Evolutionary conservation across 1,140 invertebrate species (phyloP), one percentile per base, ranked within the genome.

Genomic region (Drosophila ficusphila): DNA sequence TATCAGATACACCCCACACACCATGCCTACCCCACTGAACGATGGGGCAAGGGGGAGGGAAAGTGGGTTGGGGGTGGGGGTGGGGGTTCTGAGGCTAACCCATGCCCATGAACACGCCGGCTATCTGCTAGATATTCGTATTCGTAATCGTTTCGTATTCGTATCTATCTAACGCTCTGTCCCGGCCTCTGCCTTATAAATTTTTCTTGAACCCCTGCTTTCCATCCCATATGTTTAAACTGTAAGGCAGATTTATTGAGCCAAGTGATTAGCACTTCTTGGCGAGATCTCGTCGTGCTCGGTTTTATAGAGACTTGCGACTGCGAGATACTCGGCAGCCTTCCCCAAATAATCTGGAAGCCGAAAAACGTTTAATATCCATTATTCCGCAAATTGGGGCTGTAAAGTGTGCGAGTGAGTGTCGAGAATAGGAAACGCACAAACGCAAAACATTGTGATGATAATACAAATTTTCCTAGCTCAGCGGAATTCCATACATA

Each of bases 241-340:
- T 74, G 69, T 86, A 48, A 75, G 73, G 57, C 56, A 41, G 67
- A 77, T 86, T 85, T 85, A 85, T 85, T 85, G 81, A 56, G 73
- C 72, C 52, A 77, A 77, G 62, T 52, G 76, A 86, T 85, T 86
- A 86, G 67, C 82, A 86, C 82, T 86, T 86, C 68, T 69, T 57
- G 53, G 72, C 65, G 81, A 85, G 81, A 83, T 86, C 67, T 77
- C 38, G 54, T 62, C 36, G 42, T 41, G 60, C 38, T 12, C 75
- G 42, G 18, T 56, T 70, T 57, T 53, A 62, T 75, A 33, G 33
- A 27, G 21, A 12, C 9, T 33, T 12, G 38, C 38, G 21, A 16
- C 42, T 14, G 31, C n/a, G 5, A 48, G 31, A 47, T 57, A 49
- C 53, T 33, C 14, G 19, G 23, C 19, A 23, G 12, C 12, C 14